A percentile compares a stretch with the other conserved stretches of the same genome.
Conservation (phyloP, 2,113 vertebrate genomes). For the Physeter macrocephalus region DNA sequence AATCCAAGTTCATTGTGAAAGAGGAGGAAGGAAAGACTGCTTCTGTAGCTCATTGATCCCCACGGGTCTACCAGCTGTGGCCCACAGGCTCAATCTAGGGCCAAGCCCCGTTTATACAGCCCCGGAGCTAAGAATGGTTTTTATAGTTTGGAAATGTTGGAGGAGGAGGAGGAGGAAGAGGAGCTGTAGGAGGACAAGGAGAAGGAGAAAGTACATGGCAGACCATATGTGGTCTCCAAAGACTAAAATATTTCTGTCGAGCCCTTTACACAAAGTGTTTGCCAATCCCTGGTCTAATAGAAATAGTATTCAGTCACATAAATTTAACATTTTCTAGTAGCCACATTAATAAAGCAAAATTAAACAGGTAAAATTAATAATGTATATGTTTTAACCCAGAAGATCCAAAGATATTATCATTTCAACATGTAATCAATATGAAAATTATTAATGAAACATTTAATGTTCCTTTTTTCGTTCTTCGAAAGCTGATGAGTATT, state of each 20-base stretch:
- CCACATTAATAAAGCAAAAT: conserved; percentile 4
- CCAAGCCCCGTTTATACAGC: background rate
- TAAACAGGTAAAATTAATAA: background rate
- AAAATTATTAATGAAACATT: conserved; percentile 3
- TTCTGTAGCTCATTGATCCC: background rate
- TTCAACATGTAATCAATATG: background rate
- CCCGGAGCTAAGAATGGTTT: background rate
- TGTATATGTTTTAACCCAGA: background rate
- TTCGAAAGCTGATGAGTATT: background rate
- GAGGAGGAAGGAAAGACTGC: background rate
- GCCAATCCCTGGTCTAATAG: background rate
- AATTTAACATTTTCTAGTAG: background rate
- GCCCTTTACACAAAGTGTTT: background rate
- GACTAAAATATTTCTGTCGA: background rate
- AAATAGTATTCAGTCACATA: background rate
- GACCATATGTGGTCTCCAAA: background rate
- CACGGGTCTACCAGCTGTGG: too few relatives aligned
- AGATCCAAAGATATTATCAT: background rate
- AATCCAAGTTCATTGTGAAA: background rate
- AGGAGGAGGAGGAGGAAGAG: background rate
- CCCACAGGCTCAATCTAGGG: background rate
- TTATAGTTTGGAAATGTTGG: background rate
- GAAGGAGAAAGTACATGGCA: background rate
- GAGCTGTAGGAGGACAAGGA: background rate
- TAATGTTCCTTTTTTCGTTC: background rate